These are phyloP conservation scores for Numida meleagris DNA, from an alignment of 2,113 vertebrate species.

Conservation along the genomic window DNA sequence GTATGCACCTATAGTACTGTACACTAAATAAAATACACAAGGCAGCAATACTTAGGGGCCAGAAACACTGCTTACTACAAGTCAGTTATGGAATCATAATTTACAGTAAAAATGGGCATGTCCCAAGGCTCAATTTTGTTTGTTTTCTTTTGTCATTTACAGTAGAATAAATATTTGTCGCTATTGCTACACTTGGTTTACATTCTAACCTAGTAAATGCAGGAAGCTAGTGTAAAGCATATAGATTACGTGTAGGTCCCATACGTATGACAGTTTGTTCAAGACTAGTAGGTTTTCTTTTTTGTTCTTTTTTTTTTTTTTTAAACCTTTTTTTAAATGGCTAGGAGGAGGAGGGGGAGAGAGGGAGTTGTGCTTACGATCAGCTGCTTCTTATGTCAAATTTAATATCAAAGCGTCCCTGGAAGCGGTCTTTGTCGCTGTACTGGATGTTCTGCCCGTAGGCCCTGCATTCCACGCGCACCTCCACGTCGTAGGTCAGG, in stretches of 20 bases:
- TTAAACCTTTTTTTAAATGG: slow-evolving; percentile 80
- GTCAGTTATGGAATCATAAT: slow-evolving; percentile 97
- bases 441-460: slow-evolving; percentile 90
- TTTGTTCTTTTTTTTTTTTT: slow-evolving; percentile 74
- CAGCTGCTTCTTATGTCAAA: slow-evolving; percentile 88
- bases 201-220: slow-evolving; percentile 98
- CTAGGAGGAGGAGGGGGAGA: slow-evolving; percentile 74
- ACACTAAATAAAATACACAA: slow-evolving; percentile 92
- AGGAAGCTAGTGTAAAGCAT: slow-evolving; percentile 98
- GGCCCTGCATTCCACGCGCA: slow-evolving; percentile 93
- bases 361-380: slow-evolving; percentile 82
- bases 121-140: slow-evolving; percentile 98
- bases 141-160: slow-evolving; percentile 95
- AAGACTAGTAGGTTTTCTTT: slow-evolving; percentile 94
- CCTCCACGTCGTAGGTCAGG: slow-evolving; percentile 79
- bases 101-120: slow-evolving; percentile 98
- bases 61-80: slow-evolving; percentile 94
- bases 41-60: slow-evolving; percentile 90
- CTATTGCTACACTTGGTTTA: slow-evolving; percentile 99
- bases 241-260: slow-evolving; percentile 99
- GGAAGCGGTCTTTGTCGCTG: slow-evolving; percentile 96
- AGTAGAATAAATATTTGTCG: slow-evolving; percentile 99
- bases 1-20: slow-evolving; percentile 89
- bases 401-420: slow-evolving; percentile 98
- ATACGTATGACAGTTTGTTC: slow-evolving; percentile 99